Percentiles rank a stretch among this genome's conserved stretches.
Evolutionary conservation across 2,888 invertebrate species (phyloP).

Genomic region (Pyrochroa serraticornis): DNA sequence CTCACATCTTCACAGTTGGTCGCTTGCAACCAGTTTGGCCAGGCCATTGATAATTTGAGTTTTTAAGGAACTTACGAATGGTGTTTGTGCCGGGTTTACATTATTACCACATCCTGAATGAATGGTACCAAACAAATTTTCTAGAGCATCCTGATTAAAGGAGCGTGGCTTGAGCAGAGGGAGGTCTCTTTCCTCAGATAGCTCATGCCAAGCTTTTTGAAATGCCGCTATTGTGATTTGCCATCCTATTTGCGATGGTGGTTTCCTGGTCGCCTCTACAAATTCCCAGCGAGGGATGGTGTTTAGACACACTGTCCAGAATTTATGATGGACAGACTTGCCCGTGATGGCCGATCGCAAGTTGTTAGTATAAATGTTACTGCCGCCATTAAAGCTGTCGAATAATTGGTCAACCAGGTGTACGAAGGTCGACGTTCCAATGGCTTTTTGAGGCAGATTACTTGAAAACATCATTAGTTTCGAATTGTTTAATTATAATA

Average conservation of each 20-base stretch:
- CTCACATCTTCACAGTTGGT: conserved; percentile 30
- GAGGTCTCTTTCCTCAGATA: conserved; percentile 20
- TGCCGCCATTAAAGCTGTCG: too few species aligned
- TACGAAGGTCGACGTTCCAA: conserved; percentile 14
- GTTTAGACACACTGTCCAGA: too few species aligned
- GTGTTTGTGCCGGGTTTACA: conserved; percentile 31
- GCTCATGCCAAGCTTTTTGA: too few species aligned
- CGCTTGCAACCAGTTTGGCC: conserved; percentile 7
- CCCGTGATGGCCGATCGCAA: too few species aligned
- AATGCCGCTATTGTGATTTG: conserved; percentile 18
- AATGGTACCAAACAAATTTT: conserved; percentile 32
- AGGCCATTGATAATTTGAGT: conserved; percentile 32
- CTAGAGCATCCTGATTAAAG: conserved; percentile 34
- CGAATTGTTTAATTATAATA: background rate
- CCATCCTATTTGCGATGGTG: conserved; percentile 31
- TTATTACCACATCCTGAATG: conserved; percentile 30
- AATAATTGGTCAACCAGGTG: too few species aligned
- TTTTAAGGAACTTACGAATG: conserved; percentile 31
- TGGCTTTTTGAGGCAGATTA: conserved; percentile 19
- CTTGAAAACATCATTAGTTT: background rate
- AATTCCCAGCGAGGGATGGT: conserved; percentile 22
- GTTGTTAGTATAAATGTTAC: too few species aligned
- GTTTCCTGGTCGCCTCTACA: conserved; percentile 7
- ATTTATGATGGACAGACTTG: conserved; percentile 19
- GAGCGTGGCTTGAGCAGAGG: conserved; percentile 17